A percentile compares a stretch with the other conserved stretches of the same genome.
Conservation (phyloP, 2,797 vertebrate species). For the Urophycis tenuis region DNA sequence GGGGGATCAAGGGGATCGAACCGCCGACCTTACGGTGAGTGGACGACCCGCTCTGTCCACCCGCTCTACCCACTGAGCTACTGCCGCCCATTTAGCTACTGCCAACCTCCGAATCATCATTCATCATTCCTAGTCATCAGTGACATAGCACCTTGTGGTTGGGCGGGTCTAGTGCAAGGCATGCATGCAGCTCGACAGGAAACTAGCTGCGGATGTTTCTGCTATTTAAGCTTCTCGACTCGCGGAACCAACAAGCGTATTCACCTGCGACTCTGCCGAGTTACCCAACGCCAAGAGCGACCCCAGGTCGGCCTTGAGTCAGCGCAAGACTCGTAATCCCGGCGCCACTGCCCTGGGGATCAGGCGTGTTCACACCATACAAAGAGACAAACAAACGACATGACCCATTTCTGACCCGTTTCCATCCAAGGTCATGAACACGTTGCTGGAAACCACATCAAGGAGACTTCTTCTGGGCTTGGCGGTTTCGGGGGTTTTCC, state of each 20-base stretch:
- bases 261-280: not conserved
- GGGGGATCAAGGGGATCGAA: no score
- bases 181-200: constrained; percentile 8
- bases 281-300: not conserved
- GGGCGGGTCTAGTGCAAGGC: not conserved
- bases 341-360: not conserved
- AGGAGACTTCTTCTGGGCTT: not conserved
- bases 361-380: not conserved
- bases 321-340: not conserved
- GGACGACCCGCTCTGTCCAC: no score
- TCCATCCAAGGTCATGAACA: not conserved
- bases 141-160: not conserved
- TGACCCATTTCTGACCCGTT: not conserved
- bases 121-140: no score
- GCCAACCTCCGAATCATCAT: no score
- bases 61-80: no score
- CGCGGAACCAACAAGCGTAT: not conserved
- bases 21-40: no score
- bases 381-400: not conserved
- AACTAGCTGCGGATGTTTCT: constrained; percentile 8
- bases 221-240: not conserved
- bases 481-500: not conserved
- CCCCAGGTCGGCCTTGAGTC: not conserved
- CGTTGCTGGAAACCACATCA: not conserved
- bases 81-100: no score